Percentiles rank a stretch among this genome's conserved stretches.
Conservation (phyloP, 2,797 vertebrate genomes). For the Tachyglossus aculeatus region DNA sequence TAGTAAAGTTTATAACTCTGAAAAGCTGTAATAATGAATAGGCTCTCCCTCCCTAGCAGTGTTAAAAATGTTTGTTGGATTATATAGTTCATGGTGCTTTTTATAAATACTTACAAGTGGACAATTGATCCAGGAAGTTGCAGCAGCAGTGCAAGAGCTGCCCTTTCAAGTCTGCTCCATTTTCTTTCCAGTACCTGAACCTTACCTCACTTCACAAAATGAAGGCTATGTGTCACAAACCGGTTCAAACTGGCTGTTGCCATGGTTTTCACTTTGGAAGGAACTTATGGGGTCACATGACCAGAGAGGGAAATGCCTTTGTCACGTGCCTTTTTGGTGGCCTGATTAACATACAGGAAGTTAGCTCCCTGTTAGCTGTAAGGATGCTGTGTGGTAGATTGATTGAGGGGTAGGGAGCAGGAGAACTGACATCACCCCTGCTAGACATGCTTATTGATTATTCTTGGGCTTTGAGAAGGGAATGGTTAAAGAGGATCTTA, state of each 20-base stretch:
- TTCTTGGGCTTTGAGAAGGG: background rate
- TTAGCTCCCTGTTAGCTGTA: slow-evolving; percentile 71
- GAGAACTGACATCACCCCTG: slow-evolving; percentile 37
- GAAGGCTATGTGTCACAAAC: slow-evolving; percentile 88
- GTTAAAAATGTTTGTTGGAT: background rate
- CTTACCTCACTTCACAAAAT: slow-evolving; percentile 87
- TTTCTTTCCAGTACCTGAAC: slow-evolving; percentile 86
- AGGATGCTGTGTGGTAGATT: slow-evolving; percentile 59
- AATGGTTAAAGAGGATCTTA: background rate
- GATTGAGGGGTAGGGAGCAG: too few relatives aligned
- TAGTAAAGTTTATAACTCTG: background rate
- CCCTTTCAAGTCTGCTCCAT: slow-evolving; percentile 72
- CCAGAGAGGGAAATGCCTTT: slow-evolving; percentile 79
- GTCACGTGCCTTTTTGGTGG: slow-evolving; percentile 81
- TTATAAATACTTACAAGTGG: background rate
- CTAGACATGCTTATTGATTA: slow-evolving; percentile 45
- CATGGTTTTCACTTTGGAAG: slow-evolving; percentile 86
- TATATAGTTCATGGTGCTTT: background rate
- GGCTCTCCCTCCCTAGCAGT: too few relatives aligned
- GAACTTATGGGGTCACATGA: slow-evolving; percentile 87
- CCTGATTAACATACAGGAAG: slow-evolving; percentile 80
- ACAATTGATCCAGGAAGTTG: slow-evolving; percentile 70
- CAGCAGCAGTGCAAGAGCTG: slow-evolving; percentile 18
- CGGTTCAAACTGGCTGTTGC: slow-evolving; percentile 89
- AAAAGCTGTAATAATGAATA: background rate